Conservation (phyloP, 2,888 invertebrate genomes). For the Parelbella ahira region DNA sequence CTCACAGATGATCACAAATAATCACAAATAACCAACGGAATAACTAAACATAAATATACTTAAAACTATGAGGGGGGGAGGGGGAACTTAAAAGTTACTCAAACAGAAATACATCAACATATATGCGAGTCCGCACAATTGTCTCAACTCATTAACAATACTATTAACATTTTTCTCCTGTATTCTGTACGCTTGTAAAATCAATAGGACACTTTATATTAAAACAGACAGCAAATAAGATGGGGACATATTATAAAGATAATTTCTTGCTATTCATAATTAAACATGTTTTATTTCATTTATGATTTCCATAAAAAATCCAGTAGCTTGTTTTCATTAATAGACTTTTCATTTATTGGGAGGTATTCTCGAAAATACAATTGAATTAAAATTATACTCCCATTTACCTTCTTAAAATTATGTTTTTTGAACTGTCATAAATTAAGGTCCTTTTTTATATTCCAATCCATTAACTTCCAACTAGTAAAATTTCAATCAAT, state of each 20-base stretch:
- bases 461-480: too few species aligned
- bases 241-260: conserved; percentile 18
- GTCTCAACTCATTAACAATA: too few species aligned
- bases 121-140: conserved; percentile 41
- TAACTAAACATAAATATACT: conserved; percentile 67
- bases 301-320: too few species aligned
- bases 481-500: too few species aligned
- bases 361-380: conserved; percentile 56
- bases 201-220: conserved; percentile 20
- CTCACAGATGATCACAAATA: conserved; percentile 79
- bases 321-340: too few species aligned
- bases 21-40: conserved; percentile 71
- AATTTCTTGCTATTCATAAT: conserved; percentile 1
- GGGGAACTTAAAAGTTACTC: conserved; percentile 53
- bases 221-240: conserved; percentile 25
- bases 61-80: conserved; percentile 60
- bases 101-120: conserved; percentile 53
- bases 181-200: conserved; percentile 39
- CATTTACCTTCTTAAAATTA: conserved; percentile 27
- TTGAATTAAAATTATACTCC: conserved; percentile 35
- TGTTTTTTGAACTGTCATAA: conserved; percentile 12
- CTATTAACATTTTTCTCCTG: conserved; percentile 42
- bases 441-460: too few species aligned
- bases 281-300: too few species aligned
- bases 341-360: conserved; percentile 33